Percentiles rank a stretch among this genome's conserved stretches.
These are phyloP conservation scores for Dufourea novaeangliae DNA, from an alignment of 1,140 invertebrate species.

Conservation along the genomic window DNA sequence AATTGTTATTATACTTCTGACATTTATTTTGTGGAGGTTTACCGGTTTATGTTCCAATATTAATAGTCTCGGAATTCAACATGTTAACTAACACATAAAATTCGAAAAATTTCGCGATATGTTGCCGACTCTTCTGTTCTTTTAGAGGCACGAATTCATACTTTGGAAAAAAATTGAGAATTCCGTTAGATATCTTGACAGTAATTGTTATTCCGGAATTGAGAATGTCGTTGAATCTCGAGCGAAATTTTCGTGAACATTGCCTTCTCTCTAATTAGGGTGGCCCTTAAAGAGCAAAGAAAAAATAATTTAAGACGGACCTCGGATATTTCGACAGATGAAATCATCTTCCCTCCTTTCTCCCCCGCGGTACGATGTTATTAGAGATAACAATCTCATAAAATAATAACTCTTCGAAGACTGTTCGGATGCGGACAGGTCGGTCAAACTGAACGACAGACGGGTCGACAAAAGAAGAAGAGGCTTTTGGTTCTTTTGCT, in stretches of 20 bases:
- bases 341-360: slow-evolving; percentile 46
- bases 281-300: neutral
- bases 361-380: slow-evolving; percentile 70
- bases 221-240: no score
- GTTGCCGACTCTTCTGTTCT: no score
- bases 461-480: slow-evolving; percentile 51
- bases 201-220: no score
- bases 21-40: no score
- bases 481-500: slow-evolving; percentile 67
- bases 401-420: slow-evolving; percentile 76
- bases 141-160: no score
- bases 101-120: no score
- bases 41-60: no score
- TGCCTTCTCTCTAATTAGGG: neutral
- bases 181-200: no score
- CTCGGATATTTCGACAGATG: slow-evolving; percentile 38
- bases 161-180: no score
- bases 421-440: slow-evolving; percentile 59
- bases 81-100: no score
- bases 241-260: neutral
- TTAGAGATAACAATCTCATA: slow-evolving; percentile 81
- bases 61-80: no score
- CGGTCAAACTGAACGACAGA: slow-evolving; percentile 51
- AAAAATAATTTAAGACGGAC: slow-evolving; percentile 20
- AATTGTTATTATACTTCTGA: no score